phyloP scores from a whole-genome alignment of 2,797 vertebrate species.

The Acanthopagrus latus region DNA sequence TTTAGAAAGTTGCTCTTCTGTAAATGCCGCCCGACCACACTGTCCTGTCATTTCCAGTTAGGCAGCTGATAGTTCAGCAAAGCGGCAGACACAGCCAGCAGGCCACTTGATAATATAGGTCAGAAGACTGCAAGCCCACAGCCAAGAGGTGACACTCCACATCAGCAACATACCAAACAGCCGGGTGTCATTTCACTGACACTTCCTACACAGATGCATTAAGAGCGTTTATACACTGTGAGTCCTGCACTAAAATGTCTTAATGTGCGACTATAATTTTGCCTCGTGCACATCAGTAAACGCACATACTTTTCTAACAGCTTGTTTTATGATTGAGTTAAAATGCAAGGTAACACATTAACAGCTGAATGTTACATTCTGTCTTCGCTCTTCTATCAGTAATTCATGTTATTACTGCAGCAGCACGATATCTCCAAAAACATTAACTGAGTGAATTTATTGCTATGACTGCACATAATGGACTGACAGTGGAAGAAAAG shows the following conservation, averaged over 20 bases:
- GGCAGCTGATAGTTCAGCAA: slow-evolving; percentile 72
- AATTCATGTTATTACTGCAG: slow-evolving; percentile 79
- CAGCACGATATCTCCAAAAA: slow-evolving; percentile 72
- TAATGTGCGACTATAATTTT: slow-evolving; percentile 45
- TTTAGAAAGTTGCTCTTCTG: slow-evolving; percentile 57
- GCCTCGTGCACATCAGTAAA: slow-evolving; percentile 47
- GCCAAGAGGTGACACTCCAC: slow-evolving; percentile 78
- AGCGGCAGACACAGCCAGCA: slow-evolving; percentile 73
- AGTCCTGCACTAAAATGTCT: slow-evolving; percentile 30
- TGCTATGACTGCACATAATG: slow-evolving; percentile 70
- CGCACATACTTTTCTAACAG: slow-evolving; percentile 28
- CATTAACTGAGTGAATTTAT: slow-evolving; percentile 73
- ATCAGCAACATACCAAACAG: slow-evolving; percentile 70
- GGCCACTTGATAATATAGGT: slow-evolving; percentile 81
- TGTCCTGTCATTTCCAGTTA: slow-evolving; percentile 77
- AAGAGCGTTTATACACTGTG: slow-evolving; percentile 51
- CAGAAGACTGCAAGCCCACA: slow-evolving; percentile 75
- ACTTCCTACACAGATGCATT: slow-evolving; percentile 57
- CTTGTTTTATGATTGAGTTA: slow-evolving; percentile 61
- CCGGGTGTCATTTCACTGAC: slow-evolving; percentile 63
- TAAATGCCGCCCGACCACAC: slow-evolving; percentile 70
- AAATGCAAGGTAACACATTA: slow-evolving; percentile 72
- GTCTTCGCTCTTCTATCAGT: slow-evolving; percentile 69
- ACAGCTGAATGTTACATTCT: slow-evolving; percentile 63
- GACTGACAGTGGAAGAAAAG: slow-evolving; percentile 54